A percentile compares a stretch with the other conserved stretches of the same genome.
Evolutionary conservation across 2,113 vertebrate species (phyloP).

Genomic region (Lepus timidus): DNA sequence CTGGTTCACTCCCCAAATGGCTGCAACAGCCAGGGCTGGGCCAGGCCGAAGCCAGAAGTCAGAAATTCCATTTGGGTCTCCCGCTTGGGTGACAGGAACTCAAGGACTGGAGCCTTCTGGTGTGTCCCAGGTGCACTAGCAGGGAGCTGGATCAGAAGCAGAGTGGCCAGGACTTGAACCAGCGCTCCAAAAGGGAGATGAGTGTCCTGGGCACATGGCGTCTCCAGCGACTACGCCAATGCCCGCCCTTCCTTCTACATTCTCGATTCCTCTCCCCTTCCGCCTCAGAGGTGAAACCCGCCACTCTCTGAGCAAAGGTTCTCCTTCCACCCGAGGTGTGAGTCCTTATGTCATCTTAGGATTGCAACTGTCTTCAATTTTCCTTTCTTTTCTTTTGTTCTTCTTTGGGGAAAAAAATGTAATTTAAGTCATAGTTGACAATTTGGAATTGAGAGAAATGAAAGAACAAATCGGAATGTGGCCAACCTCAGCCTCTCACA

Average conservation of each 20-base stretch:
- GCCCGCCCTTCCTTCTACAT: background rate
- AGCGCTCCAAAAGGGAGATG: no score
- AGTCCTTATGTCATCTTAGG: background rate
- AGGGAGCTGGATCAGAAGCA: no score
- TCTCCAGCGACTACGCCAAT: no score
- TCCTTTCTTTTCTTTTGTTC: background rate
- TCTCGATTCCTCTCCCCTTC: background rate
- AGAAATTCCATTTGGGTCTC: no score
- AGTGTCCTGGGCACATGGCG: no score
- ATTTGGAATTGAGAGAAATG: background rate
- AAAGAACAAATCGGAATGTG: background rate
- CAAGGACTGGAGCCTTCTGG: no score
- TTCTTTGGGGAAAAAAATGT: background rate
- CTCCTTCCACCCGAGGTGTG: background rate
- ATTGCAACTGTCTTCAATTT: background rate
- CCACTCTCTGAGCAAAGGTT: background rate
- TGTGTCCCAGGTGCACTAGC: no score
- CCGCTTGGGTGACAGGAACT: no score
- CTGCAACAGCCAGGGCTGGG: no score
- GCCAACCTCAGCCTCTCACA: background rate
- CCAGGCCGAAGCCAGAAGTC: no score
- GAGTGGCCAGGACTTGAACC: no score
- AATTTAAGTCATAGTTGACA: background rate
- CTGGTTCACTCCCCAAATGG: no score
- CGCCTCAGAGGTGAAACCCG: background rate